These are phyloP conservation scores for Brachyistius frenatus DNA, from an alignment of 2,113 vertebrate species.

Conservation along the genomic window DNA sequence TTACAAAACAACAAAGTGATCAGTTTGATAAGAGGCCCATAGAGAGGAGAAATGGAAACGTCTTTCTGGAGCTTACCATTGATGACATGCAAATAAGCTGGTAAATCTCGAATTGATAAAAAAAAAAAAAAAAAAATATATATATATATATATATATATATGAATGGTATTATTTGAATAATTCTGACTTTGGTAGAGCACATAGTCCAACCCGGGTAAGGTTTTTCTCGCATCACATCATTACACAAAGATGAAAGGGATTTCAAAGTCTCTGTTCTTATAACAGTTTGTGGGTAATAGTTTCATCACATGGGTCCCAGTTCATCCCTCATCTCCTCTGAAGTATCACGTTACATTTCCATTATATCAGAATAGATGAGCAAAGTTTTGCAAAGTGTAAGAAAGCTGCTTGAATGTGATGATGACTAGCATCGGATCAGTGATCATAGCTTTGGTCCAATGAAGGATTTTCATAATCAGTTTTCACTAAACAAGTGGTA, in stretches of 20 bases:
- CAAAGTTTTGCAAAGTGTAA: neutral
- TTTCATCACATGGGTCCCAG: conserved; percentile 46
- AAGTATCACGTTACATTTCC: conserved; percentile 39
- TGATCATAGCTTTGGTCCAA: neutral
- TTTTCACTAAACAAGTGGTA: neutral
- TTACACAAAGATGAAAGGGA: conserved; percentile 51
- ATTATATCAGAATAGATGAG: conserved; percentile 32
- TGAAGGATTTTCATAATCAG: conserved; percentile 15
- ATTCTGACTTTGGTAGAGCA: neutral
- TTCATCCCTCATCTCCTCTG: conserved; percentile 35
- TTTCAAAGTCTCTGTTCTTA: conserved; percentile 39
- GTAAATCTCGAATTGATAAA: neutral
- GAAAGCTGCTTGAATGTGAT: neutral
- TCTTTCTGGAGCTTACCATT: neutral
- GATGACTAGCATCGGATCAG: neutral
- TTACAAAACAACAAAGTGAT: neutral
- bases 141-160: neutral
- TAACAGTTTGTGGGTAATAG: conserved; percentile 45
- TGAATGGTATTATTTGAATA: neutral
- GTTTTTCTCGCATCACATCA: conserved; percentile 39
- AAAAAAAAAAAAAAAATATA: conserved; percentile 7
- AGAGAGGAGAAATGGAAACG: no score
- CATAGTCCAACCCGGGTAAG: neutral
- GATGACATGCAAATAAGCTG: neutral
- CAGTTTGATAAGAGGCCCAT: no score